Base-by-base conservation (phyloP, 2,113 vertebrate genomes). In the Cnemophilus loriae region DNA sequence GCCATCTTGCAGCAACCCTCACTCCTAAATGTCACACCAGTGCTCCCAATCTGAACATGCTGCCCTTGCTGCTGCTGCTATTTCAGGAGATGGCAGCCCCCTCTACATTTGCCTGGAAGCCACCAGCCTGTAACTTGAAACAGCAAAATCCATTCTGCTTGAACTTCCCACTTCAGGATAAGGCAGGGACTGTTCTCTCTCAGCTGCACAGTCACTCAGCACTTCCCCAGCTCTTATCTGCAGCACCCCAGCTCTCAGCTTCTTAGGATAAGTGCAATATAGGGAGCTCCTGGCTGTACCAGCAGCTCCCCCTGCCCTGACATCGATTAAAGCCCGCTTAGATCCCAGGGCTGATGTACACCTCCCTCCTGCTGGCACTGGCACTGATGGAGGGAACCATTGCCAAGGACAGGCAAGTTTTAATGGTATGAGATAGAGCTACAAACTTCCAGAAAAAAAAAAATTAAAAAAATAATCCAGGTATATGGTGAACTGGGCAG, bases 101-200 rank as follows among this genome's bases (percentile, higher is more conserved):
- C 64, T 82, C 56, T 49, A 74, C 3, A 3, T 77, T 74, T 63
- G 73, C 76, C 83, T 95, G 86, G 64, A 96, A 96, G 92, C 86
- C 88, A 90, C 68, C 73, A 86, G 76, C 16, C 32, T 94, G 92
- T 96, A 96, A 96, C 95, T 93, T 89, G 95, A 96, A 96, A 90
- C 93, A 84, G 83, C 76, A 86, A 90, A 86, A 92, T 81, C 90
- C 60, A 67, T 90, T 95, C 59, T 84, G 47, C 79, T 95, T 88
- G 90, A 92, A 94, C 88, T 93, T 96, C 90, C 93, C 90, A 68
- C 76, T 96, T 88, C 76, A 90, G 93, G 87, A 97, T 95, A 96
- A 97, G 79, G 83, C 75, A 93, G 85, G 21, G 87, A 42, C 95
- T 96, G 95, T 78, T 97, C 90, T 96, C 83, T 95, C 87, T 94